These are phyloP conservation scores for Dendrolimus pini DNA, from an alignment of 2,888 invertebrate genomes.

Conservation along the genomic window DNA sequence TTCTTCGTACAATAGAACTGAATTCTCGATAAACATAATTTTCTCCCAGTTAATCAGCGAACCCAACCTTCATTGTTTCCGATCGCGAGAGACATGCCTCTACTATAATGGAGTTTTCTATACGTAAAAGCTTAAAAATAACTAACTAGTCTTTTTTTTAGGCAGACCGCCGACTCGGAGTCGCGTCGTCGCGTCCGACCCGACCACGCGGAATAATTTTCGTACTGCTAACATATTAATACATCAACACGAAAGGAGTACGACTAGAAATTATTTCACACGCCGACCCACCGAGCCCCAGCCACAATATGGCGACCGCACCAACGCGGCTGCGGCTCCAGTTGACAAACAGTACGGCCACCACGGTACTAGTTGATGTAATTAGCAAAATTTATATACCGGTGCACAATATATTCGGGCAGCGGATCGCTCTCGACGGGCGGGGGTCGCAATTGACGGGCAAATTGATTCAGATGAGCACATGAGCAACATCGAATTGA, in stretches of 20 bases:
- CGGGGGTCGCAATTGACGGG: conserved; percentile 38
- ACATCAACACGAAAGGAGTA: conserved; percentile 70
- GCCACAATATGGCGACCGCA: conserved; percentile 2
- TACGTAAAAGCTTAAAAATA: conserved; percentile 65
- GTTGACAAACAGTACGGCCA: not conserved
- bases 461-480: conserved; percentile 39
- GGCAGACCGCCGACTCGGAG: conserved; percentile 58
- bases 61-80: conserved; percentile 7
- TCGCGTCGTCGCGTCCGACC: conserved; percentile 28
- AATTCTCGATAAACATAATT: conserved; percentile 5
- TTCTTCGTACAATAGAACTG: conserved; percentile 10
- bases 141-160: conserved; percentile 67
- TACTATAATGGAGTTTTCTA: conserved; percentile 49
- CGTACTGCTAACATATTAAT: conserved; percentile 71
- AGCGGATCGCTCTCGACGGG: conserved; percentile 12
- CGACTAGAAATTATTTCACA: conserved; percentile 63
- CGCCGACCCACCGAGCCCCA: conserved; percentile 10
- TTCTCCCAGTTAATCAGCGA: not conserved
- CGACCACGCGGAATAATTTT: conserved; percentile 54
- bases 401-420: conserved; percentile 5
- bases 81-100: conserved; percentile 55
- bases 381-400: not conserved
- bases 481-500: conserved; percentile 44
- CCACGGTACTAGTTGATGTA: not conserved
- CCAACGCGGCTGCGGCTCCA: not conserved